Base-by-base conservation (phyloP, 1,140 invertebrate genomes). In the Ceratosolen fusciceps region DNA sequence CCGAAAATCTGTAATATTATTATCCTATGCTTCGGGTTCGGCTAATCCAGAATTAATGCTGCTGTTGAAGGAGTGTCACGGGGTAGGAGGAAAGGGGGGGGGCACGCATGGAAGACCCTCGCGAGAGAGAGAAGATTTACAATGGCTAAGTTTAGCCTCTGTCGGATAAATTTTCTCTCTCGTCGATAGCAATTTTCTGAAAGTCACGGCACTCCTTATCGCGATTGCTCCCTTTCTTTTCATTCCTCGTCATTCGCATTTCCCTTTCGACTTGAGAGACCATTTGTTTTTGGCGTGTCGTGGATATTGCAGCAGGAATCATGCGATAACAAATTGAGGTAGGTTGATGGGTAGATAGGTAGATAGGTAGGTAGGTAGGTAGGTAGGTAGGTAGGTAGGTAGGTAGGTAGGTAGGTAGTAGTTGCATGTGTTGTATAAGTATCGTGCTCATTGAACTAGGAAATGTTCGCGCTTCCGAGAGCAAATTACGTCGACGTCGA, bases 401-500 rank as follows among this genome's bases (percentile, higher is more conserved):
- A n/a, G n/a, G n/a, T n/a, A n/a, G n/a, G n/a, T 26, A 65, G 5
- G 24, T 19, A 21, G n/a, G n/a, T 43, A 24, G 8, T 37, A 21
- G 31, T 65, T 39, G 12, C 67, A 29, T 47, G 37, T 47, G n/a
- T 29, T 29, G 8, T 65, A 65, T 31, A 31, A 19, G 7, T 56
- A 21, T 37, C 34, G 39, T 47, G n/a, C 39, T 39, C 67, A 68
- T 68, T 68, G 67, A 68, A 16, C 39, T 47, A 47, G 39, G 67
- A 68, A 68, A 47, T 72, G 70, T 34, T 52, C 16, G 43, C 43
- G 43, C 68, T 49, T 29, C 39, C 37, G 37, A 74, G 60, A 74
- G 60, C 58, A 74, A 74, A 74, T 75, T 75, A 67, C 74, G 19
- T 29, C 9, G 39, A 67, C 74, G 19, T 29, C 9, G 39, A 47